Percentiles rank a stretch among this genome's conserved stretches.
Evolutionary conservation across 2,888 invertebrate genomes (phyloP).

Genomic region (Erannis defoliaria): DNA sequence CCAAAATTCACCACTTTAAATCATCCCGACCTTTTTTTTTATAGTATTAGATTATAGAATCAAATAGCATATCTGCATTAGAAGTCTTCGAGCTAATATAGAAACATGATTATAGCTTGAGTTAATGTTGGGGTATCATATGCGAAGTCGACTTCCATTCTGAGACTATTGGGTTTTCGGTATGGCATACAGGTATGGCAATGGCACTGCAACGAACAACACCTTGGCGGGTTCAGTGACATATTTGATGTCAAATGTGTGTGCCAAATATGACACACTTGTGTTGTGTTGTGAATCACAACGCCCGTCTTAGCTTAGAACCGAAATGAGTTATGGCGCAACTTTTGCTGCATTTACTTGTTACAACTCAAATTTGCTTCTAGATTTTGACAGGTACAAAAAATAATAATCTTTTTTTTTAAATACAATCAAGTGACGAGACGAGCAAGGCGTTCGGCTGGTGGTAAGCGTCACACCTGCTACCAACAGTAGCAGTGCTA

Average conservation of each 20-base stretch:
- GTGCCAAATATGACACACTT: constrained; percentile 61
- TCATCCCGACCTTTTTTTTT: too few species aligned
- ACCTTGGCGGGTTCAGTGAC: constrained; percentile 63
- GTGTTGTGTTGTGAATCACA: constrained; percentile 45
- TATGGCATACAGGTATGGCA: too few species aligned
- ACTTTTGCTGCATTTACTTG: neutral
- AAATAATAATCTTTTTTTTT: neutral
- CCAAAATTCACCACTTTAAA: too few species aligned
- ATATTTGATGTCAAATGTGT: constrained; percentile 53
- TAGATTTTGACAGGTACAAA: neutral
- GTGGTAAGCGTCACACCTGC: too few species aligned
- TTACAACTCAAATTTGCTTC: neutral
- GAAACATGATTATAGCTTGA: neutral
- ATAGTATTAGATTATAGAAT: too few species aligned
- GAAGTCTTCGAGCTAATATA: neutral
- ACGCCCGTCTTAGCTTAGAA: constrained; percentile 21
- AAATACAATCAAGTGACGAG: too few species aligned
- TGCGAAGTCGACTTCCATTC: constrained; percentile 18
- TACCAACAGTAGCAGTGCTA: too few species aligned
- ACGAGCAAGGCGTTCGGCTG: too few species aligned
- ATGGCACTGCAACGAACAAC: constrained; percentile 19
- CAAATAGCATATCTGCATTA: constrained; percentile 1
- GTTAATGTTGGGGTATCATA: constrained; percentile 16
- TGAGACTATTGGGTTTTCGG: constrained; percentile 14
- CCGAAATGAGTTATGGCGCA: neutral